Base-by-base conservation (phyloP, 2,113 vertebrate species). In the Xiphorhynchus elegans region DNA sequence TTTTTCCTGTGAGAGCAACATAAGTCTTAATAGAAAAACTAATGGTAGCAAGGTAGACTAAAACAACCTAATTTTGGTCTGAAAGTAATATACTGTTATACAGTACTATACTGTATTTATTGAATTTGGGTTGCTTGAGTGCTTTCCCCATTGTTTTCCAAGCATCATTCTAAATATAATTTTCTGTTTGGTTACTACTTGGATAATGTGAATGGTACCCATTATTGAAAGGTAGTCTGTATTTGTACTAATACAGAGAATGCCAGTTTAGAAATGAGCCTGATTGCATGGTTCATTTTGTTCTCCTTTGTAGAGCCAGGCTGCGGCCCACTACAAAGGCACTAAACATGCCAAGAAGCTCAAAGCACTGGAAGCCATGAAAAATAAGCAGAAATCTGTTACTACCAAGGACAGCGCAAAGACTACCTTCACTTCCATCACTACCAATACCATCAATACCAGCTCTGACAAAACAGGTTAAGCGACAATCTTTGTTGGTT, bases 261-360 rank as follows among this genome's bases (percentile, higher is more conserved):
- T 97, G 94, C 94, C 78, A 96, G 97, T 98, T 98, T 95, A 98
- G 98, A 98, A 98, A 98, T 97, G 97, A 97, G 98, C 98, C 98
- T 98, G 98, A 98, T 98, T 98, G 96, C 98, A 98, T 95, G 98
- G 98, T 98, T 98, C 98, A 98, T 99, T 98, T 98, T 98, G 97
- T 98, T 98, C 98, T 98, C 97, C 97, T 98, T 98, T 98, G 98
- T 98, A 99, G 99, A 99, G 98, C 98, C 99, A 99, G 98, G 99
- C 99, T 96, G 97, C 98, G 98, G 99, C 99, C 98, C 99, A 99
- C 98, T 99, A 99, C 98, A 99, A 99, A 99, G 99, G 99, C 96
- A 99, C 99, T 98, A 99, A 99, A 98, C 99, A 99, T 95, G 99
- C 99, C 98, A 99, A 99, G 99, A 99, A 99, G 98, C 98, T 99